These are phyloP conservation scores for Chaunax sp. DNA, from an alignment of 2,797 vertebrate genomes.

Conservation along the genomic window DNA sequence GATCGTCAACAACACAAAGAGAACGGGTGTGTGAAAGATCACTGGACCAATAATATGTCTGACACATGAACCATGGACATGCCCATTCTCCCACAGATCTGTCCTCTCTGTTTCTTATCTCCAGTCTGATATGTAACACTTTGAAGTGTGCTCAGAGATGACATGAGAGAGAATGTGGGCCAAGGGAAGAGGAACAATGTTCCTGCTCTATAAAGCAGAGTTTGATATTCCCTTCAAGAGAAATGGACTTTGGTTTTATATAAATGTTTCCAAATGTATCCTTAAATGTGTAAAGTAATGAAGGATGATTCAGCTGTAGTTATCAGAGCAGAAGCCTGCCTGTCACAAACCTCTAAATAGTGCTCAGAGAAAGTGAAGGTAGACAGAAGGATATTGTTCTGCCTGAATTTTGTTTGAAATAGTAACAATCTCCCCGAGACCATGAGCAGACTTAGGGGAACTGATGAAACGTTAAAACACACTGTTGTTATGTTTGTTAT, in stretches of 20 bases:
- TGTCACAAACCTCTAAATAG: conserved; percentile 22
- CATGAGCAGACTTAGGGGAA: conserved; percentile 34
- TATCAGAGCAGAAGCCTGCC: conserved; percentile 25
- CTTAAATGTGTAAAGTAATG: conserved; percentile 4
- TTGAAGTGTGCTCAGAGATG: conserved; percentile 65
- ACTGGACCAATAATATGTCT: conserved; percentile 55
- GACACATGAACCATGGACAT: conserved; percentile 59
- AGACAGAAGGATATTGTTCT: conserved; percentile 48
- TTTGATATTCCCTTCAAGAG: neutral
- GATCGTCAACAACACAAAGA: conserved; percentile 51
- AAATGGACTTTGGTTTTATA: neutral
- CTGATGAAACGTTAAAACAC: conserved; percentile 43
- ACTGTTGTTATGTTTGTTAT: conserved; percentile 53
- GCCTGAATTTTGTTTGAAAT: conserved; percentile 35
- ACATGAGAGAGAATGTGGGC: conserved; percentile 50
- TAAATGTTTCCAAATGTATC: conserved; percentile 14
- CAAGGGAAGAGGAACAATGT: conserved; percentile 13
- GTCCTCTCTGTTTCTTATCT: conserved; percentile 69
- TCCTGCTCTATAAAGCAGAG: conserved; percentile 8
- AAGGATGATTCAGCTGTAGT: conserved; percentile 13
- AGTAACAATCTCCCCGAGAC: conserved; percentile 39
- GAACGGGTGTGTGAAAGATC: conserved; percentile 68
- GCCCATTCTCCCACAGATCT: conserved; percentile 65
- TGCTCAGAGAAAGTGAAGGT: conserved; percentile 13
- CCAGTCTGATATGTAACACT: conserved; percentile 65